Evolutionary conservation across 30 jellyfish, hydroid and myxozoan species (phyloP), one percentile per base, ranked within the genome.

Genomic region (Morbakka virulenta): DNA sequence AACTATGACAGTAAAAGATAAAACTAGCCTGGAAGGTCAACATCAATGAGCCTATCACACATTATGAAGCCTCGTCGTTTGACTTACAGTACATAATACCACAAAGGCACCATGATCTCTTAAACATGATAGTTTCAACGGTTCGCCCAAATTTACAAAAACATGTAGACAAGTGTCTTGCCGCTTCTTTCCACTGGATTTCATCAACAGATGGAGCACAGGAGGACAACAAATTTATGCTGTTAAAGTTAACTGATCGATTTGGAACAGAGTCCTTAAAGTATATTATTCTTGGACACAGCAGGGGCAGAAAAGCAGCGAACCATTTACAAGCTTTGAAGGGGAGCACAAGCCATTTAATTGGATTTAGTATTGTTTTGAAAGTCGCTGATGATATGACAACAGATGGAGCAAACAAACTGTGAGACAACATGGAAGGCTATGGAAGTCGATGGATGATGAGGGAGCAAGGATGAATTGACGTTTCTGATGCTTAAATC

Each of bases 361-460:
- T 70, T 11, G 76, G 82, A 2, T 70, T 70, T 41, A 22, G 32
- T 12, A 11, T 24, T 28, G 47, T 70, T 70, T 32, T 70, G 26
- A 70, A 70, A 41, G 27, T 70, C 32, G 61, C 82, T 3, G 47
- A 35, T 6, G 69, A 41, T 41, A 70, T 70, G 28, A 11, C 82
- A 25, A 70, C 82, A 11, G 82, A 32, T 70, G 69, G 82, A 17
- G 82, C 35, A 70, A 70, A 70, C 36, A 35, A 70, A 70, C 35
- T 70, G 82, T 70, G n/a, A 35, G 82, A 11, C 69, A 70, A 33
- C 82, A 70, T 3, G 20, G 28, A 17, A 21, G 82, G 25, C 9
- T 70, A 3, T 70, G 82, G 82, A 70, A 70, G 27, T 70, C 47
- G 52, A 70, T 70, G 23, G 69, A 70, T 30, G 82, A 70, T 41